Conservation (phyloP, 2,888 invertebrate genomes). For the Hirtodrosophila cameraria region DNA sequence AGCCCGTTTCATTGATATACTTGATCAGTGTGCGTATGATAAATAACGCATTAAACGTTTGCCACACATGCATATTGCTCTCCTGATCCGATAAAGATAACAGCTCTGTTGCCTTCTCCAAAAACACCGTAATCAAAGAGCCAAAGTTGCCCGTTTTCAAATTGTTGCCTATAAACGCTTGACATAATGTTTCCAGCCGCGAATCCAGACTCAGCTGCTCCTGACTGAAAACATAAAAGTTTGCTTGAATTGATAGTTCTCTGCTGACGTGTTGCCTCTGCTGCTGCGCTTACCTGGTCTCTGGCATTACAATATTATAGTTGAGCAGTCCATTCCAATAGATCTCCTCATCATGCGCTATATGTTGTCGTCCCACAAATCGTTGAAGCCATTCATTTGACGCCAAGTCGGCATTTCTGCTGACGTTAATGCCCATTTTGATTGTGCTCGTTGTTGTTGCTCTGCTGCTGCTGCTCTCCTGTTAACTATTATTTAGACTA, state of each 20-base stretch:
- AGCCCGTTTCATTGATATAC: slow-evolving; percentile 95
- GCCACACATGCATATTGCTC: slow-evolving; percentile 92
- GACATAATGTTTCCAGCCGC: slow-evolving; percentile 89
- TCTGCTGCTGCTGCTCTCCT: slow-evolving; percentile 12
- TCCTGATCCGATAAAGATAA: slow-evolving; percentile 94
- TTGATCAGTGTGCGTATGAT: slow-evolving; percentile 93
- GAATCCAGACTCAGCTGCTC: slow-evolving; percentile 93
- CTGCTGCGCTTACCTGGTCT: slow-evolving; percentile 90
- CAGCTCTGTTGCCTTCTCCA: slow-evolving; percentile 92
- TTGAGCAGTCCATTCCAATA: slow-evolving; percentile 98
- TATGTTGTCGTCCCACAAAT: slow-evolving; percentile 89
- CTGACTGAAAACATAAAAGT: slow-evolving; percentile 86
- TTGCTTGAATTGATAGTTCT: background rate
- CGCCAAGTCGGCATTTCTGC: slow-evolving; percentile 91
- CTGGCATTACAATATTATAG: slow-evolving; percentile 93
- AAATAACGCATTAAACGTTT: slow-evolving; percentile 96
- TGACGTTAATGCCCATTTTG: slow-evolving; percentile 92
- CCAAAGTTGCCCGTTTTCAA: slow-evolving; percentile 95
- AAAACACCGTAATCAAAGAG: slow-evolving; percentile 93
- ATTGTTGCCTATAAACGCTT: slow-evolving; percentile 93
- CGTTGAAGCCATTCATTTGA: slow-evolving; percentile 91
- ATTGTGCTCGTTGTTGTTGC: slow-evolving; percentile 14
- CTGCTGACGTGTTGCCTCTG: slow-evolving; percentile 15
- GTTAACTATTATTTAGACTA: slow-evolving; percentile 26
- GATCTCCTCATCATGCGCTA: slow-evolving; percentile 93